A percentile compares a stretch with the other conserved stretches of the same genome.
phyloP scores from a whole-genome alignment of 2,888 invertebrate species.

The Gisinianus flammeolus region DNA sequence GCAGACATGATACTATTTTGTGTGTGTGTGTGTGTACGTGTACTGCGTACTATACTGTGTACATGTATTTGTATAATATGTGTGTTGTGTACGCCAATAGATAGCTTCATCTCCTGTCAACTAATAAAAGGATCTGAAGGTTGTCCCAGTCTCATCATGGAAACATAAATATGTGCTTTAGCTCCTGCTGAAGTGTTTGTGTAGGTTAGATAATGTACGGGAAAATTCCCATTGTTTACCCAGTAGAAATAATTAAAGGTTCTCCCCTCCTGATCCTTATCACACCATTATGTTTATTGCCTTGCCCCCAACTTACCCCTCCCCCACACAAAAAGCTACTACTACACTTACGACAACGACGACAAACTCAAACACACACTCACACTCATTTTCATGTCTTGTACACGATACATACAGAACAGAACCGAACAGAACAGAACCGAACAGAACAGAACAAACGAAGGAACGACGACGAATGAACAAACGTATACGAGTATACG shows the following conservation, averaged over 20 bases:
- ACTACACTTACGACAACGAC: neutral
- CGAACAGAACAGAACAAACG: conserved; percentile 7
- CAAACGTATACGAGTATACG: too few species aligned
- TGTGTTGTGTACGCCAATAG: too few species aligned
- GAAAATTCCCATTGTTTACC: conserved; percentile 49
- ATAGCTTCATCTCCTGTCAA: conserved; percentile 18
- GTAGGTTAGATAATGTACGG: conserved; percentile 47
- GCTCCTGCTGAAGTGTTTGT: conserved; percentile 49
- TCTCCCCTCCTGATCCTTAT: conserved; percentile 49
- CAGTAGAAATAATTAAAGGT: conserved; percentile 52
- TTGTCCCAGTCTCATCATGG: conserved; percentile 23
- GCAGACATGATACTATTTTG: too few species aligned
- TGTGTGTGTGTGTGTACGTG: too few species aligned
- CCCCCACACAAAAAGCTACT: conserved; percentile 11
- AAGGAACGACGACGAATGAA: too few species aligned
- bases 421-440: conserved; percentile 3
- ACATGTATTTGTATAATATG: neutral
- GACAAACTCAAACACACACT: neutral
- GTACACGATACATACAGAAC: neutral
- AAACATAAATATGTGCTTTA: conserved; percentile 50
- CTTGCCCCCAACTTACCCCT: conserved; percentile 41
- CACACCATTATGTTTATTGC: conserved; percentile 53
- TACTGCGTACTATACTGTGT: neutral
- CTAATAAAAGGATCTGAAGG: conserved; percentile 37
- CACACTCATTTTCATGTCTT: neutral